Percentiles rank a stretch among this genome's conserved stretches.
phyloP scores from a whole-genome alignment of 2,113 vertebrate species.

The Excalfactoria chinensis region DNA sequence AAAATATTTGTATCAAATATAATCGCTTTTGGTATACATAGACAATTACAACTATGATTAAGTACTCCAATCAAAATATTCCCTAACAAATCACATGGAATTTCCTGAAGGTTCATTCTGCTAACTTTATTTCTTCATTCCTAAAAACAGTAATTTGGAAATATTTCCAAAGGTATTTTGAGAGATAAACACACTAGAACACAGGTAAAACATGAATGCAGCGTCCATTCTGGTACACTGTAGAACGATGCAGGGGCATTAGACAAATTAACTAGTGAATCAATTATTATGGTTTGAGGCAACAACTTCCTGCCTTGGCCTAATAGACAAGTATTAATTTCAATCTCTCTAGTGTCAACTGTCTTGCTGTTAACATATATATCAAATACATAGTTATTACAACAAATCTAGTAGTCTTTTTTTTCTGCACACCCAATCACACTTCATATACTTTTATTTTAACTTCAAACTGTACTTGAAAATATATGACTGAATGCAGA shows the following conservation, averaged over 20 bases:
- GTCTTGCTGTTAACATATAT: conserved; percentile 60
- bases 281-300: conserved; percentile 78
- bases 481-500: neutral
- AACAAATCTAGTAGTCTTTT: conserved; percentile 10
- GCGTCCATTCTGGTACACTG: neutral
- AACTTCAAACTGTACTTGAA: neutral
- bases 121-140: neutral
- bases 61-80: neutral
- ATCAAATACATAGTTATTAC: conserved; percentile 45
- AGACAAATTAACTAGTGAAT: conserved; percentile 73
- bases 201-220: neutral
- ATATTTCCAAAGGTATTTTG: neutral
- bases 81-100: neutral
- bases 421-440: neutral
- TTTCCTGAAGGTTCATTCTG: neutral
- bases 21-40: neutral
- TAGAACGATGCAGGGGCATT: conserved; percentile 31
- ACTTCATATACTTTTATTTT: neutral
- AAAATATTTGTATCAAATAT: neutral
- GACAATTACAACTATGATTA: neutral
- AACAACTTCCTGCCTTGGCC: conserved; percentile 60
- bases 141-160: neutral
- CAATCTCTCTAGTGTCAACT: conserved; percentile 63
- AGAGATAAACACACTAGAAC: neutral
- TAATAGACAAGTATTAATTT: conserved; percentile 75